Evolutionary conservation across 2,797 vertebrate species (phyloP).

Genomic region (Sparidentex hasta): DNA sequence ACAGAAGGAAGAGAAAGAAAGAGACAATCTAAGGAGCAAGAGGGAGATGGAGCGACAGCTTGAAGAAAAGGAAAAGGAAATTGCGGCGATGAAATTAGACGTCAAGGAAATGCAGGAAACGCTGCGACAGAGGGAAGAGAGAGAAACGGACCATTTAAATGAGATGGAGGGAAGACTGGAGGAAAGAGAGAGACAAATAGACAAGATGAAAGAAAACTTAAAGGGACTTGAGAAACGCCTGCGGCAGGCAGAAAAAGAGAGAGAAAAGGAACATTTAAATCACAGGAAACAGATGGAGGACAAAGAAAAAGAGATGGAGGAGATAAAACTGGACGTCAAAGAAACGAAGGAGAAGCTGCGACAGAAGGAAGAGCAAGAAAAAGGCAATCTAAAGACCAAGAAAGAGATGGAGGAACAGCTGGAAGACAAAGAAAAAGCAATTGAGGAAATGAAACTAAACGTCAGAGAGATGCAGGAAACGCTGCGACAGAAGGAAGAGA

Average conservation of each 20-base stretch:
- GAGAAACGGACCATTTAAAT: no score
- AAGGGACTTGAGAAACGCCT: neutral
- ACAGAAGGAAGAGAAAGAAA: no score
- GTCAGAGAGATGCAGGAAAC: conserved; percentile 5
- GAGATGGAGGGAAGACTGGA: no score
- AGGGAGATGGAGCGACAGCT: no score
- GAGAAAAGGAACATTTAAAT: neutral
- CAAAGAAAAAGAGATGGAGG: conserved; percentile 12
- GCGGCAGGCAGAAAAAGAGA: conserved; percentile 5
- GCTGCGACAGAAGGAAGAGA: conserved; percentile 16
- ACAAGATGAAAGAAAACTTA: no score
- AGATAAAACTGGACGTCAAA: conserved; percentile 26
- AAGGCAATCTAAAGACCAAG: neutral
- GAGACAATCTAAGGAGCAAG: no score
- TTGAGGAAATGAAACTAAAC: neutral
- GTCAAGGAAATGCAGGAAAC: no score
- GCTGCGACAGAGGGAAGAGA: no score
- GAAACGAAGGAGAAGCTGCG: conserved; percentile 18
- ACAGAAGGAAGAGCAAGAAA: conserved; percentile 27
- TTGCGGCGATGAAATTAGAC: no score
- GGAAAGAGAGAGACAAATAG: no score
- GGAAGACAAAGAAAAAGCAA: conserved; percentile 25
- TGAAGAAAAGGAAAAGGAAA: no score
- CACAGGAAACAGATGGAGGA: conserved; percentile 3
- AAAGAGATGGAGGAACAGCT: conserved; percentile 21